Conservation (phyloP, 2,797 vertebrate species). For the Acropternis orthonyx region DNA sequence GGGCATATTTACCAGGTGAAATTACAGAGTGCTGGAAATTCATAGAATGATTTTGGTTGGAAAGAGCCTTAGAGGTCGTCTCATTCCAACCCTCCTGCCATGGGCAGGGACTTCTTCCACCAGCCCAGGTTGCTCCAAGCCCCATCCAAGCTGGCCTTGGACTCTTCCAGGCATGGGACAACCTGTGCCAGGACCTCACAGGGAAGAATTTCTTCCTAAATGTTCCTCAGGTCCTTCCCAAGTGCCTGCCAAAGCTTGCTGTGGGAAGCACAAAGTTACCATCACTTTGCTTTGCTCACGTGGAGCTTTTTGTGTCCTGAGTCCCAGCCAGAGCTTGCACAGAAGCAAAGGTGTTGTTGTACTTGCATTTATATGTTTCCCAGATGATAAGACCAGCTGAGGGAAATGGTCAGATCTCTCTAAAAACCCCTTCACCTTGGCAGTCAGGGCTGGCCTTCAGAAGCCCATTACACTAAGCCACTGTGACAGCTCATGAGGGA, state of each 20-base stretch:
- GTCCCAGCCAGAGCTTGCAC: not conserved
- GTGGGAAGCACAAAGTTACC: not conserved
- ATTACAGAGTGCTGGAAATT: too few species aligned
- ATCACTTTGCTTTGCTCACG: not conserved
- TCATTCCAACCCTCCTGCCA: not conserved
- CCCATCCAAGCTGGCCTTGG: not conserved
- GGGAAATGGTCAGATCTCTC: not conserved
- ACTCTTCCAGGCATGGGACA: not conserved
- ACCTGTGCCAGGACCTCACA: not conserved
- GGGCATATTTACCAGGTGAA: rapidly evolving
- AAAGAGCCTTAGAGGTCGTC: too few species aligned
- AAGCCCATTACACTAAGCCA: not conserved
- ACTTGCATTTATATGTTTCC: not conserved
- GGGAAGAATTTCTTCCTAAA: not conserved
- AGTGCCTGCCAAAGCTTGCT: not conserved
- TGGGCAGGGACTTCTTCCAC: not conserved
- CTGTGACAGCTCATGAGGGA: not conserved
- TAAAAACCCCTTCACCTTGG: not conserved
- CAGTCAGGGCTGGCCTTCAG: not conserved
- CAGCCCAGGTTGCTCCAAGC: not conserved
- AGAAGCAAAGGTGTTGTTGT: not conserved
- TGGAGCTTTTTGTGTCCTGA: not conserved
- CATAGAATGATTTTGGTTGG: not conserved
- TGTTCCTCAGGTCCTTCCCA: not conserved
- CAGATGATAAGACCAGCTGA: not conserved